Conservation (phyloP, 2,797 vertebrate species). For the Limosa lapponica region DNA sequence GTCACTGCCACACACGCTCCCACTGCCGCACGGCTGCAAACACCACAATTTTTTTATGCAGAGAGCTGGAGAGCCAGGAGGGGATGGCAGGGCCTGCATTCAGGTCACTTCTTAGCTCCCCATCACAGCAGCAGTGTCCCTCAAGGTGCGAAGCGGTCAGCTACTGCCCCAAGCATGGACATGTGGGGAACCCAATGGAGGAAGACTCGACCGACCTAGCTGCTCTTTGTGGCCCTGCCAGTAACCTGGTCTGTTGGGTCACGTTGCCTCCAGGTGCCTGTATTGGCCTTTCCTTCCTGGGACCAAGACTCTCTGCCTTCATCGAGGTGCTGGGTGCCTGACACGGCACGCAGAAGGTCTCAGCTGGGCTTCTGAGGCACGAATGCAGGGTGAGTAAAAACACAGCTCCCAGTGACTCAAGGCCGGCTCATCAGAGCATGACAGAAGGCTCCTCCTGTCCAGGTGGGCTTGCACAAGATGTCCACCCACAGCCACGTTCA, state of each 20-base stretch:
- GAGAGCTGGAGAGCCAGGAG: background rate
- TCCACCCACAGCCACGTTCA: background rate
- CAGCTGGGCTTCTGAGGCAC: background rate
- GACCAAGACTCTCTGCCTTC: background rate
- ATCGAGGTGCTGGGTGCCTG: rapidly evolving
- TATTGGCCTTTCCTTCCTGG: background rate
- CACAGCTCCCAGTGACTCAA: background rate
- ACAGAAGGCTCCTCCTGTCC: background rate
- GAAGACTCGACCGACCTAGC: background rate
- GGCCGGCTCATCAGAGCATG: background rate
- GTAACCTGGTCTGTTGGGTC: background rate
- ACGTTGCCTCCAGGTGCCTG: background rate
- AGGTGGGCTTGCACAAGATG: background rate
- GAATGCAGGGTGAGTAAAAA: background rate
- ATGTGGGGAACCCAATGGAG: background rate
- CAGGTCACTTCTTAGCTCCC: background rate
- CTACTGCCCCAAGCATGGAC: background rate
- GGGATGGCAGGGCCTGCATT: background rate
- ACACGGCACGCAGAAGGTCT: background rate
- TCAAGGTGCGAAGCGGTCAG: background rate
- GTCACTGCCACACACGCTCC: background rate
- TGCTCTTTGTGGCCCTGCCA: background rate
- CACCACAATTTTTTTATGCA: rapidly evolving
- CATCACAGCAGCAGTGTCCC: background rate
- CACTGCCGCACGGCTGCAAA: rapidly evolving